Evolutionary conservation across 2,113 vertebrate species (phyloP), one percentile per base, ranked within the genome.

Genomic region (Dicentrarchus labrax): DNA sequence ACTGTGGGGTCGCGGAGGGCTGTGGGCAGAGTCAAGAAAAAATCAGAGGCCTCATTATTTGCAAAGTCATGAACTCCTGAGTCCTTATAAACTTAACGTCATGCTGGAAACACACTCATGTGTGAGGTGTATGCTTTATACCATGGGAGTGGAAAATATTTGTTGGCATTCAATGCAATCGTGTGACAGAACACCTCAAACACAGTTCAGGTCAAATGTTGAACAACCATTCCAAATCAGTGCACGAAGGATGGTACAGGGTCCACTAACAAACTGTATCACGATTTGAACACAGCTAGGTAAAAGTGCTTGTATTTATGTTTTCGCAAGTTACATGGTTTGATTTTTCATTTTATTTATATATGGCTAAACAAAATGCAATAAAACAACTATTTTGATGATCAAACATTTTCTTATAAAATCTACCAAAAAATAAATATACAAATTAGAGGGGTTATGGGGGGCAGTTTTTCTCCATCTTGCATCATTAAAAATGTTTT

Each of bases 1-100:
- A 84, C 92, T 96, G 80, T 96, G 97, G 82, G 97, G 97, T 59
- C 95, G 89, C 0, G 95, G 95, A 41, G 95, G 95, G 89, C 98
- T 99, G 78, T 2, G 64, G 81, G 79, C 75, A 48, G 4, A 43
- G 13, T 2, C 13, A 13, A 3, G 4, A 50, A 21, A 8, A 72
- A 45, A 74, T 41, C 39, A 71, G 51, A 60, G 11, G 8, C 12
- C 4, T 43, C 2, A 1, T 21, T 17, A 59, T 17, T 2, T 8
- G 30, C 10, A 59, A 51, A 41, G 43, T 15, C 30, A 66, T 48
- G 16, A 68, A 72, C 22, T 51, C 24, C 17, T 15, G 36, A 22
- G 5, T 62, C n/a, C 36, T 22, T 6, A 1, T 36, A 36, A 60
- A 21, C 43, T 22, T 41, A 4, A 21, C 36, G 19, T 47, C 45